Evolutionary conservation across 2,113 vertebrate genomes (phyloP).

Genomic region (Caranx ignobilis): DNA sequence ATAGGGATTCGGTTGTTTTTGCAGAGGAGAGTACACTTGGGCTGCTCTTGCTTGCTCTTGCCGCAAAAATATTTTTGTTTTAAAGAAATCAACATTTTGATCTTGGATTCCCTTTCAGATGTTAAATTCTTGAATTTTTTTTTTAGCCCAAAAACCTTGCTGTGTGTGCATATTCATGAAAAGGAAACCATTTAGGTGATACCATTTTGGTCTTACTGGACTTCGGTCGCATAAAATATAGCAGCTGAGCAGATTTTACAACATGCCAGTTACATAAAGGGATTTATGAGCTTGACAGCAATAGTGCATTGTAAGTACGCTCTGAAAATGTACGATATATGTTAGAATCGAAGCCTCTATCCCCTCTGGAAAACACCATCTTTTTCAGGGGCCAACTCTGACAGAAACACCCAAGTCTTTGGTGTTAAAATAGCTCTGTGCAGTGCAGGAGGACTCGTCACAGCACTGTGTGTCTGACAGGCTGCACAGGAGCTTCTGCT

Average conservation of each 20-base stretch:
- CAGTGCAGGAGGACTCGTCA: slow-evolving; percentile 5
- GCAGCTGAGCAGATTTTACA: slow-evolving; percentile 49
- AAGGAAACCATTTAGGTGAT: not conserved
- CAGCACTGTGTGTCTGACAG: slow-evolving; percentile 5
- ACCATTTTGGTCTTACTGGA: not conserved
- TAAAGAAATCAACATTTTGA: no score
- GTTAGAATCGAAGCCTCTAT: slow-evolving; percentile 28
- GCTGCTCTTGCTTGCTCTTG: not conserved
- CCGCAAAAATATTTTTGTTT: not conserved
- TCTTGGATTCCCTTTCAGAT: no score
- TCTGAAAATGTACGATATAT: slow-evolving; percentile 19
- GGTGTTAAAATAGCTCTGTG: slow-evolving; percentile 3
- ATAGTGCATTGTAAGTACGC: slow-evolving; percentile 10
- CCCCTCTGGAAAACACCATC: slow-evolving; percentile 2
- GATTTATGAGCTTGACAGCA: slow-evolving; percentile 38
- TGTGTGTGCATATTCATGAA: not conserved
- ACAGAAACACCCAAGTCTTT: slow-evolving; percentile 5
- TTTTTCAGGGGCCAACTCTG: not conserved
- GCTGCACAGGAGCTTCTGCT: slow-evolving; percentile 18
- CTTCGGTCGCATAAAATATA: slow-evolving; percentile 20
- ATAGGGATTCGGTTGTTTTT: not conserved
- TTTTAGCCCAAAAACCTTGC: not conserved
- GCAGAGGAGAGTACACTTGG: not conserved
- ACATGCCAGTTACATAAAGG: slow-evolving; percentile 54
- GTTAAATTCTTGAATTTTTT: not conserved